Evolutionary conservation across 2,888 invertebrate species (phyloP), one percentile per base, ranked within the genome.

Genomic region (Listrodromus nycthemerus): DNA sequence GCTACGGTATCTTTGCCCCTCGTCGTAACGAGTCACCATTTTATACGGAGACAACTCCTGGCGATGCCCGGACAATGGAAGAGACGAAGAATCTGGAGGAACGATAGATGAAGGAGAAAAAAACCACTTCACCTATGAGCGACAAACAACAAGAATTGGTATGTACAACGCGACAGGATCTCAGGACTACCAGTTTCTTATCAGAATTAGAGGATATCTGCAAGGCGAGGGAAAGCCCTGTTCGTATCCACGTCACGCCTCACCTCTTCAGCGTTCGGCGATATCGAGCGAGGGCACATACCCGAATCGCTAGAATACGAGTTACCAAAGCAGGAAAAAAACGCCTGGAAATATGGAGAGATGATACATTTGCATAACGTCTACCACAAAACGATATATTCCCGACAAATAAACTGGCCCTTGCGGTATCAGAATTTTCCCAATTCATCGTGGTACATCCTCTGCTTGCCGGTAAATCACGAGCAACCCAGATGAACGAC

Each of bases 171-270:
- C 21, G 61, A 30, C 7, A 27, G 27, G 61, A 77, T 55, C 65
- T 52, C 30, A 19, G 69, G 77, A 63, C 52, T 74, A 50, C 48
- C 24, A 50, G 65, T 74, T 48, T 76, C 73, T 78, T 81, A 81
- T 84, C 77, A 58, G 63, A 74, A 84, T 84, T 78, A 81, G 69
- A 52, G 69, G 65, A 70, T 84, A 81, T 84, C 74, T 65, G 48
- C 33, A 65, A 69, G 61, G 50, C 27, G 41, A 61, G 48, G 61
- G 67, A 55, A 73, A 65, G n/a, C 55, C 21, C 58, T 41, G 71
- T 55, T 24, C 52, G 78, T 63, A 77, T 84, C 79, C 88, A 77
- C 76, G 82, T 71, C 82, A 74, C 81, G 52, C 80, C 45, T 63
- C 21, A 21, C 27, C 71, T 80, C 58, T 65, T 83, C 45, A 50